Base-by-base conservation (phyloP, 1,140 invertebrate species). In the Drosophila trapezifrons region DNA sequence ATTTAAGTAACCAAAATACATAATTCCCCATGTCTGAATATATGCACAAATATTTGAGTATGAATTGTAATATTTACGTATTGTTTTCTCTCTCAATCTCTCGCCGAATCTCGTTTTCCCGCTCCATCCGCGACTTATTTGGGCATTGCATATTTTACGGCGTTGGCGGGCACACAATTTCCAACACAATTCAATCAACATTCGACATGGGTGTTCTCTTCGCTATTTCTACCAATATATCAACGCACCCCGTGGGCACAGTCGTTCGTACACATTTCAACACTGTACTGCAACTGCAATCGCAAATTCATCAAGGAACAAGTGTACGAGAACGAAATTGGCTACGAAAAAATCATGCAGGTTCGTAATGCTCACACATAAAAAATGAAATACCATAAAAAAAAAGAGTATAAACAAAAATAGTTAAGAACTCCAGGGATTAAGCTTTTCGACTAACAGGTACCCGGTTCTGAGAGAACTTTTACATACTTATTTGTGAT, bases 241-340 rank as follows among this genome's bases (percentile, higher is more conserved):
- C 56, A 9, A 45, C n/a, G 13, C 4, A 32, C 13, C 22, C 59
- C 25, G 20, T 46, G 15, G 25, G 9, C 40, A n/a, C 82, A 95
- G 94, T 93, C 93, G 4, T 90, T 95, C 45, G 92, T 95, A 17
- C 94, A 95, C 81, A 94, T 95, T 40, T 95, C 95, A 8, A 95
- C 95, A 4, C 94, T 95, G 3, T 95, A 95, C 86, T 94, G 94
- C 73, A 95, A 95, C 89, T 95, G 95, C 80, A 93, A 93, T 72
- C 89, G 91, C 52, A 64, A 85, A 56, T 91, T 93, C 42, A 94
- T 95, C 64, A 92, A 93, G 55, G 94, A 95, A 83, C 92, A 93
- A 72, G 93, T 94, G 78, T 94, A 94, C 29, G 92, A 93, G 77
- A 71, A 91, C 18, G 93, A 93, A 62, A 92, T 93, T 87, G 90